Evolutionary conservation across 1,140 invertebrate genomes (phyloP).

Genomic region (Palaemon carinicauda): DNA sequence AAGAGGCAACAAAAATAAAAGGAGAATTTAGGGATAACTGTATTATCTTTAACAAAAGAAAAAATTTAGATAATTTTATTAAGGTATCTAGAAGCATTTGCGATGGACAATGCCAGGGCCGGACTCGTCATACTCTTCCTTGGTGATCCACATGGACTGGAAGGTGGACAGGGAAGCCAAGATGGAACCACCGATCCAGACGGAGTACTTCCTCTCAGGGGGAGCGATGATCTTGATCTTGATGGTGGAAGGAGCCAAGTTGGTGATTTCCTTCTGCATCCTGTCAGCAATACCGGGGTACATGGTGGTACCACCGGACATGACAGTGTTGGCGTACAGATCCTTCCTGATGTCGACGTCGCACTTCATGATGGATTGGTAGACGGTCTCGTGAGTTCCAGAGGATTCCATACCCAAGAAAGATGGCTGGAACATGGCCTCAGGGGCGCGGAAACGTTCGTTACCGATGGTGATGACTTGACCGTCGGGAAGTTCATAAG

Average conservation of each 20-base stretch:
- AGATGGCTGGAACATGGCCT: constrained; percentile 63
- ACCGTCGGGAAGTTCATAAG: constrained; percentile 91
- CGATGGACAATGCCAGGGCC: constrained; percentile 62
- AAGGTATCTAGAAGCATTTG: constrained; percentile 33
- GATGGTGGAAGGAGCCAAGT: constrained; percentile 82
- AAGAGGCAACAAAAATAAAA: too few species aligned
- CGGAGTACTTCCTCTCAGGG: constrained; percentile 68
- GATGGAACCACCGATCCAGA: constrained; percentile 72
- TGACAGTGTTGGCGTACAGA: constrained; percentile 80
- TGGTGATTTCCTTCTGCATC: constrained; percentile 72
- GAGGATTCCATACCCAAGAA: constrained; percentile 65
- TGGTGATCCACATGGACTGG: constrained; percentile 74
- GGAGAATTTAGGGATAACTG: too few species aligned
- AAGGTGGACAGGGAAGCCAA: constrained; percentile 72
- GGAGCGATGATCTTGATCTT: constrained; percentile 88
- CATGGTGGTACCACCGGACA: constrained; percentile 73
- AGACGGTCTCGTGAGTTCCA: constrained; percentile 80
- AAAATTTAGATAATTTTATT: too few species aligned
- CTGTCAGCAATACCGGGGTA: constrained; percentile 71
- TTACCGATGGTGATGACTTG: constrained; percentile 75
- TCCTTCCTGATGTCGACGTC: constrained; percentile 72
- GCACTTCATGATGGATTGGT: constrained; percentile 73
- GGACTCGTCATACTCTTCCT: constrained; percentile 62
- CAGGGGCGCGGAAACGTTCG: constrained; percentile 73
- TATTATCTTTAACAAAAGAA: too few species aligned